These are phyloP conservation scores for Mermis nigrescens DNA, from an alignment of 2,888 invertebrate species.

Conservation along the genomic window DNA sequence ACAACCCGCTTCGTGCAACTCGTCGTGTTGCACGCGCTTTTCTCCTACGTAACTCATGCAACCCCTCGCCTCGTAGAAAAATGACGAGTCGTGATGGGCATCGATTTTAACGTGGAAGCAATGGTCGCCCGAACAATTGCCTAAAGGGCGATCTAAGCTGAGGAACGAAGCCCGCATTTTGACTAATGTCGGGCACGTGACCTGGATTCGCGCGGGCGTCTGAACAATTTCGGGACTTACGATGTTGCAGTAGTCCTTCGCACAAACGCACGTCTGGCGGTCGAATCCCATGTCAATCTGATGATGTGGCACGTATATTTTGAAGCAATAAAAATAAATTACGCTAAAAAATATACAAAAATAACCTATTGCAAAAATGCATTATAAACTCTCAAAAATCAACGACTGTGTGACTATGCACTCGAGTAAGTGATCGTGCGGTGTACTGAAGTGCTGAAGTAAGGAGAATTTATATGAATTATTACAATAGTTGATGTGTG, in stretches of 20 bases:
- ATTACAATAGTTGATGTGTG: too few relatives aligned
- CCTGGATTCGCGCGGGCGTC: not conserved
- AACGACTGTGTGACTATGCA: too few relatives aligned
- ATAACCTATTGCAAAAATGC: too few relatives aligned
- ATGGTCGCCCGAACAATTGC: not conserved
- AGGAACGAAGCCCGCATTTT: not conserved
- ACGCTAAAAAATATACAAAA: too few relatives aligned
- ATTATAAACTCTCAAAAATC: too few relatives aligned
- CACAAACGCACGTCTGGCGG: not conserved
- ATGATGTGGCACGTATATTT: too few relatives aligned
- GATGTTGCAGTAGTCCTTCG: not conserved
- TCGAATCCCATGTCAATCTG: not conserved
- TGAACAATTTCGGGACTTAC: not conserved
- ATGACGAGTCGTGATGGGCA: not conserved
- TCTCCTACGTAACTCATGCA: not conserved
- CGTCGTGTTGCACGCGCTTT: not conserved
- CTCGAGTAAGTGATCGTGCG: too few relatives aligned
- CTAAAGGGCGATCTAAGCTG: not conserved
- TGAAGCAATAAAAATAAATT: too few relatives aligned
- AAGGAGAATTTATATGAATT: too few relatives aligned
- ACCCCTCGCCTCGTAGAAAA: not conserved
- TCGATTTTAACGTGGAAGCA: not conserved
- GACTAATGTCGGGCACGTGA: not conserved
- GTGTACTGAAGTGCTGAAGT: too few relatives aligned
- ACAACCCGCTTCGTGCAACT: not conserved